Evolutionary conservation across 1,140 invertebrate genomes (phyloP).

Genomic region (Brachionus calyciflorus): DNA sequence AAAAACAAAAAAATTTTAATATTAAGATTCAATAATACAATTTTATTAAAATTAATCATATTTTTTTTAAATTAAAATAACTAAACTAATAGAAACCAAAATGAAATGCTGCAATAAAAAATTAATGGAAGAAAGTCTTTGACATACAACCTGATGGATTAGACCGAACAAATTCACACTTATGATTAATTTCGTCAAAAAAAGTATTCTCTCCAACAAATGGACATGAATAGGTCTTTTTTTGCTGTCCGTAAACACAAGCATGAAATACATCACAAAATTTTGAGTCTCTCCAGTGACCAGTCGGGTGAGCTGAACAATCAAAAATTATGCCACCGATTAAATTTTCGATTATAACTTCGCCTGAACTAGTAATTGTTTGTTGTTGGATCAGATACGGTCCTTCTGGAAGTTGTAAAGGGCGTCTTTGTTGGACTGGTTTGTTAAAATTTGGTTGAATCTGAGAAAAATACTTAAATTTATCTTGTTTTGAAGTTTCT

Average conservation of each 20-base stretch:
- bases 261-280: slow-evolving; percentile 47
- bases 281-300: slow-evolving; percentile 25
- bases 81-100: too few relatives aligned
- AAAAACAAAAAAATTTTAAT: too few relatives aligned
- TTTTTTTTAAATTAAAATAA: too few relatives aligned
- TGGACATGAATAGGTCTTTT: slow-evolving; percentile 26
- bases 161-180: background rate
- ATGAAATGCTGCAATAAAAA: too few relatives aligned
- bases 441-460: background rate
- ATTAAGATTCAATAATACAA: too few relatives aligned
- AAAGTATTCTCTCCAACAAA: slow-evolving; percentile 36
- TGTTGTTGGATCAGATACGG: slow-evolving; percentile 24
- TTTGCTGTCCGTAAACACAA: slow-evolving; percentile 38
- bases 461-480: too few relatives aligned
- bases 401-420: background rate
- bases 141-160: slow-evolving; percentile 1
- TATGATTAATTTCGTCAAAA: slow-evolving; percentile 34
- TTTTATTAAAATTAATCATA: too few relatives aligned
- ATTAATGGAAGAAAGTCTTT: slow-evolving; percentile 12
- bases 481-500: too few relatives aligned
- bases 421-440: background rate
- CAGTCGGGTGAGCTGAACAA: background rate
- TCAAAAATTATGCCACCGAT: slow-evolving; percentile 30
- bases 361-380: background rate
- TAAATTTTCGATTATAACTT: slow-evolving; percentile 28